Conservation (phyloP, 2,113 vertebrate genomes). For the Isurus oxyrinchus region DNA sequence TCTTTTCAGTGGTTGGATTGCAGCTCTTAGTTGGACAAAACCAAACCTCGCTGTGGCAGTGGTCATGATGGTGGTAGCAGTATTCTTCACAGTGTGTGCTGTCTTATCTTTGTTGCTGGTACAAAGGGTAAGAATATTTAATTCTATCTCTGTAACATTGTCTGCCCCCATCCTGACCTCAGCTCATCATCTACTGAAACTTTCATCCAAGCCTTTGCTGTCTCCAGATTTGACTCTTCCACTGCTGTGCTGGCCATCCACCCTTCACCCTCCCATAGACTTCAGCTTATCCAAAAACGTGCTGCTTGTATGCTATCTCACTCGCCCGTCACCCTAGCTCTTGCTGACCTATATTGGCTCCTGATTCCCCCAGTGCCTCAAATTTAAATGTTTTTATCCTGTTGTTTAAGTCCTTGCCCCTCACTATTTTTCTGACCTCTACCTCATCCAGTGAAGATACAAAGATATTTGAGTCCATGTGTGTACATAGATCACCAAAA, state of each 20-base stretch:
- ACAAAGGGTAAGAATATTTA: slow-evolving; percentile 71
- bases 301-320: not conserved
- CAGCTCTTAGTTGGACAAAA: slow-evolving; percentile 54
- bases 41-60: slow-evolving; percentile 58
- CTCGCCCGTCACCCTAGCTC: not conserved
- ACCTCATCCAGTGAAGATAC: not conserved
- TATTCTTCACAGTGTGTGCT: slow-evolving; percentile 78
- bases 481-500: not conserved
- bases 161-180: not conserved
- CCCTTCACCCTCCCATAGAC: not conserved
- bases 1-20: slow-evolving; percentile 80
- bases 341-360: not conserved
- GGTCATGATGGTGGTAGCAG: slow-evolving; percentile 92
- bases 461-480: not conserved
- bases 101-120: slow-evolving; percentile 74
- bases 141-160: not conserved
- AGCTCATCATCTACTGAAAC: not conserved
- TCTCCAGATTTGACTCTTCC: not conserved
- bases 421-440: not conserved
- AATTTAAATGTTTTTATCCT: not conserved
- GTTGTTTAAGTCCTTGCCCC: not conserved
- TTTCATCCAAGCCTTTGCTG: not conserved
- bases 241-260: not conserved
- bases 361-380: not conserved
- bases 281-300: not conserved